phyloP scores from a whole-genome alignment of 2,113 vertebrate genomes.

The Pteronura brasiliensis region DNA sequence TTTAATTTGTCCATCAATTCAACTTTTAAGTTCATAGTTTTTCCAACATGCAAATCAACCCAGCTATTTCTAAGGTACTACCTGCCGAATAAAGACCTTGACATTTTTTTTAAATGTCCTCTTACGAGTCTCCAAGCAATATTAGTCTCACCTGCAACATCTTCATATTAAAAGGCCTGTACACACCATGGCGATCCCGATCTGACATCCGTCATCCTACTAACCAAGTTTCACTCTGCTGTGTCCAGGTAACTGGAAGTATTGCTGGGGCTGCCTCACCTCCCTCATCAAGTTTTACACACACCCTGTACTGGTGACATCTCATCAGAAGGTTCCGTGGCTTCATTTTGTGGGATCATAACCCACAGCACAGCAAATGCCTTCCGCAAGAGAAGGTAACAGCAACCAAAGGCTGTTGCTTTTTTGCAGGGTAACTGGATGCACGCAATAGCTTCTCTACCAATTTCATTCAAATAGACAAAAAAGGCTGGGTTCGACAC shows the following conservation, averaged over 20 bases:
- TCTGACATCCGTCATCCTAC: constrained; percentile 46
- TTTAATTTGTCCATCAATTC: constrained; percentile 40
- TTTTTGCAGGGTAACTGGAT: constrained; percentile 62
- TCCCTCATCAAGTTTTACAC: constrained; percentile 73
- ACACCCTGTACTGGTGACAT: constrained; percentile 16
- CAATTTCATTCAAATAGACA: constrained; percentile 39
- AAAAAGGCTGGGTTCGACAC: not conserved
- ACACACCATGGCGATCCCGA: not conserved
- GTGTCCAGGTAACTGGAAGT: constrained; percentile 59
- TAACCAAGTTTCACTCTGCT: constrained; percentile 63
- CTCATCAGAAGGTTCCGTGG: not conserved
- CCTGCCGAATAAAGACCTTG: constrained; percentile 66
- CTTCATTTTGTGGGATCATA: constrained; percentile 70
- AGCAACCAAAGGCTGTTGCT: constrained; percentile 50
- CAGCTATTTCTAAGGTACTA: constrained; percentile 19
- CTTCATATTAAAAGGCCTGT: constrained; percentile 60
- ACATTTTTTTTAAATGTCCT: constrained; percentile 53
- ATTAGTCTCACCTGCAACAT: constrained; percentile 49
- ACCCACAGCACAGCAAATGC: constrained; percentile 48
- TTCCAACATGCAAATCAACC: constrained; percentile 50
- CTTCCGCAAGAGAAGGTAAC: constrained; percentile 65
- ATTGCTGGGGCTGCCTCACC: constrained; percentile 47
- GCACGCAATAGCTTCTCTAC: constrained; percentile 34
- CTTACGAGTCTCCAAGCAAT: constrained; percentile 43
- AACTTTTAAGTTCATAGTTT: constrained; percentile 64